Base-by-base conservation (phyloP, 92 coral and sea anemone genomes). In the Desmophyllum pertusum region DNA sequence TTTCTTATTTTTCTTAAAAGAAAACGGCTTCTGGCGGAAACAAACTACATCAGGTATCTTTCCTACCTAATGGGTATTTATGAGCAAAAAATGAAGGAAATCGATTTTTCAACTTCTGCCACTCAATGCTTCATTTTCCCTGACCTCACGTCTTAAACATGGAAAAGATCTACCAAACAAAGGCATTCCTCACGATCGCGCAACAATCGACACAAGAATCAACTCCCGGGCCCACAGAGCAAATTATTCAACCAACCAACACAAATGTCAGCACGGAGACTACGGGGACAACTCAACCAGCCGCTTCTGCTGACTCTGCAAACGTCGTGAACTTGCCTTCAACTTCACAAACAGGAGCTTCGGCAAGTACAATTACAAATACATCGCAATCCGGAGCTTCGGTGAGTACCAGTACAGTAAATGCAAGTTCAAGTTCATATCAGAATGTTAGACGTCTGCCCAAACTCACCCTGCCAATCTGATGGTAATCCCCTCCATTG, bases 401-500 rank as follows among this genome's bases (percentile, higher is more conserved):
- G 18, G 8, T 33, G 18, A 13, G 39, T 35, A 8, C 70, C n/a
- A 65, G 70, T 10, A 65, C n/a, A 36, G 40, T 65, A 36, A 65
- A 8, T 65, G 7, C 70, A 65, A 65, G n/a, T 65, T 65, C 39
- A 65, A 65, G 70, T 65, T 2, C 70, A 65, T 36, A n/a, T 65
- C 70, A 33, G 3, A 65, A 65, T 65, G 23, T 65, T 27, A 65
- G 40, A 36, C 70, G 6, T 36, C 70, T 29, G 0, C 70, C 18
- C 39, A 65, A 65, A 65, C 70, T 29, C 70, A 65, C n/a, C 70
- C 70, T 65, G 10, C 36, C 14, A 29, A 65, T 36, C 70, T 65
- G 55, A 48, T 67, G 89, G 88, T 37, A 85, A 85, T 31, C 52
- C 82, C 33, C 70, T 78, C 29, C 29, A 84, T 19, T 80, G 83